These are phyloP conservation scores for Scaptodrosophila latifasciaeformis DNA, from an alignment of 2,888 invertebrate species.

Conservation along the genomic window DNA sequence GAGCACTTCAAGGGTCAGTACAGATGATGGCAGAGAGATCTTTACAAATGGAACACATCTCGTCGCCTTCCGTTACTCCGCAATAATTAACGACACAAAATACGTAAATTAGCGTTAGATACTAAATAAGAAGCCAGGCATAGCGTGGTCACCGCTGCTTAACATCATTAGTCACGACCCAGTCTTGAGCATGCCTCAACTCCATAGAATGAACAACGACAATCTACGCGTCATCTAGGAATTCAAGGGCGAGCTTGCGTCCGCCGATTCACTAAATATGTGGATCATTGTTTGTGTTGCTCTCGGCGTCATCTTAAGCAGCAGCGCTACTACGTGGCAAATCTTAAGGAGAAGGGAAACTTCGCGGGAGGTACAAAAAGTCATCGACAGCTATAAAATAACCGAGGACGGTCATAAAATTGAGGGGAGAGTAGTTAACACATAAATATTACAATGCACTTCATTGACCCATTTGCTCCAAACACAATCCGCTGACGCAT, in stretches of 20 bases:
- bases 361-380: background rate
- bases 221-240: conserved; percentile 1
- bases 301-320: background rate
- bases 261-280: background rate
- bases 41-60: background rate
- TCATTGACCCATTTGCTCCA: background rate
- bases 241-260: background rate
- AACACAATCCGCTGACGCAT: conserved; percentile 6
- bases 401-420: no score
- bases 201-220: conserved; percentile 5
- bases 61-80: conserved; percentile 3
- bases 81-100: conserved; percentile 6
- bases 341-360: conserved; percentile 2
- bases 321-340: background rate
- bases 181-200: conserved; percentile 2
- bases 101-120: conserved; percentile 5
- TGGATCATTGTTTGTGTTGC: background rate
- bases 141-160: conserved; percentile 12
- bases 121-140: conserved; percentile 1
- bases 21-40: conserved; percentile 7
- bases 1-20: conserved; percentile 2
- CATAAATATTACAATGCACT: no score
- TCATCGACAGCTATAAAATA: background rate
- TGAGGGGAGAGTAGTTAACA: no score
- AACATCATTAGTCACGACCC: conserved; percentile 18